phyloP scores from a whole-genome alignment of 92 coral and sea anemone genomes.

The Blastomussa wellsi region DNA sequence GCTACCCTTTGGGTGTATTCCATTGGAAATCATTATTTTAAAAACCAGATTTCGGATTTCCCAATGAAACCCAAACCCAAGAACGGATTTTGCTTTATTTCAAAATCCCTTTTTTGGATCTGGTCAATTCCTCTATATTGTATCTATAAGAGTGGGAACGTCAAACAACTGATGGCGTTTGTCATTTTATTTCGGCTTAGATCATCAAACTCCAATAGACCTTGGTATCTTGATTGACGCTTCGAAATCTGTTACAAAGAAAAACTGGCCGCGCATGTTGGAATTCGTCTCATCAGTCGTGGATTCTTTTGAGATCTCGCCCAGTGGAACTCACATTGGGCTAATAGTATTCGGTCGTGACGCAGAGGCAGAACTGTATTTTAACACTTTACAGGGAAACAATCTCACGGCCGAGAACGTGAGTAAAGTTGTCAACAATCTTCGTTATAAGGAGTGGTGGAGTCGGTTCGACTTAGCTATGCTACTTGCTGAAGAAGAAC shows the following conservation, averaged over 20 bases:
- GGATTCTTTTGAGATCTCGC: conserved; percentile 47
- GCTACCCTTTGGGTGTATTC: too few relatives aligned
- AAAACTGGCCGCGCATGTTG: conserved; percentile 31
- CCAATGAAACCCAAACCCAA: too few relatives aligned
- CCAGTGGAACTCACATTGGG: conserved; percentile 54
- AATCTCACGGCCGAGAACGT: conserved; percentile 40
- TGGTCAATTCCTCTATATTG: too few relatives aligned
- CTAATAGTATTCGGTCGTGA: conserved; percentile 43
- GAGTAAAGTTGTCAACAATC: conserved; percentile 31
- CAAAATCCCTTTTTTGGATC: too few relatives aligned
- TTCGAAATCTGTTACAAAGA: not conserved
- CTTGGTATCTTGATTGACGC: conserved; percentile 58
- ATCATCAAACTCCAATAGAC: conserved; percentile 48
- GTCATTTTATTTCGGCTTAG: not conserved
- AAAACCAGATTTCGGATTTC: too few relatives aligned
- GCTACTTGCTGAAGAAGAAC: conserved; percentile 51
- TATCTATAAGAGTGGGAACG: too few relatives aligned
- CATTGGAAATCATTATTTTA: too few relatives aligned
- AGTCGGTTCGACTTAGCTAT: conserved; percentile 59
- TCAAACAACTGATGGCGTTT: not conserved
- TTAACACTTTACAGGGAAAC: conserved; percentile 42
- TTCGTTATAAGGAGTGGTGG: conserved; percentile 24
- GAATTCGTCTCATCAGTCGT: conserved; percentile 45
- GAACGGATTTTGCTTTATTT: too few relatives aligned
- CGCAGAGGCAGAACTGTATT: conserved; percentile 39